phyloP scores from a whole-genome alignment of 2,797 vertebrate genomes.

The Amblyopsis hoosieri region DNA sequence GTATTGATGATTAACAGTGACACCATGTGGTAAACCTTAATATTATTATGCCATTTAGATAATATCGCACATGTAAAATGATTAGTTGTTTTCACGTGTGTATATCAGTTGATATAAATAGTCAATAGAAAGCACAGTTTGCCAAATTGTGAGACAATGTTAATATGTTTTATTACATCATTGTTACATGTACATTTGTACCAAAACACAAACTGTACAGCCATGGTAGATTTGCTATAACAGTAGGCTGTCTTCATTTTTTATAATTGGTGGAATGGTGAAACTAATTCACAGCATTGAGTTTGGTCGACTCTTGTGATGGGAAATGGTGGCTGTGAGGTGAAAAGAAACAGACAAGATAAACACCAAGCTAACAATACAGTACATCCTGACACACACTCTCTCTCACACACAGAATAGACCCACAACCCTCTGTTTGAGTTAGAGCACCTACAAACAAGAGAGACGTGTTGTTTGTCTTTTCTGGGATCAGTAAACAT shows the following conservation, averaged over 20 bases:
- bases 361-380: constrained; percentile 61
- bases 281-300: constrained; percentile 5
- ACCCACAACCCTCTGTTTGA: constrained; percentile 67
- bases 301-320: constrained; percentile 24
- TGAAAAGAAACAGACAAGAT: constrained; percentile 51
- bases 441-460: constrained; percentile 67
- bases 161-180: too few species aligned
- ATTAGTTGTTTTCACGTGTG: not conserved
- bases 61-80: not conserved
- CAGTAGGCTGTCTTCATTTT: too few species aligned
- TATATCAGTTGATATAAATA: not conserved
- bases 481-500: constrained; percentile 83
- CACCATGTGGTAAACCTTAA: constrained; percentile 65
- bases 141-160: too few species aligned
- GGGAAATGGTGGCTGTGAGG: constrained; percentile 54
- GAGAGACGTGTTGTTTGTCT: constrained; percentile 77
- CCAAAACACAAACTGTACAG: not conserved
- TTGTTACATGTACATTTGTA: too few species aligned
- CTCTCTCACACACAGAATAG: constrained; percentile 32
- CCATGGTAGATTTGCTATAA: not conserved
- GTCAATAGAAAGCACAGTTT: too few species aligned
- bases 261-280: not conserved
- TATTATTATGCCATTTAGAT: constrained; percentile 2
- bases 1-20: constrained; percentile 59
- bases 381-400: constrained; percentile 54